These are phyloP conservation scores for Malurus elegans DNA, from an alignment of 2,113 vertebrate species.

Conservation along the genomic window DNA sequence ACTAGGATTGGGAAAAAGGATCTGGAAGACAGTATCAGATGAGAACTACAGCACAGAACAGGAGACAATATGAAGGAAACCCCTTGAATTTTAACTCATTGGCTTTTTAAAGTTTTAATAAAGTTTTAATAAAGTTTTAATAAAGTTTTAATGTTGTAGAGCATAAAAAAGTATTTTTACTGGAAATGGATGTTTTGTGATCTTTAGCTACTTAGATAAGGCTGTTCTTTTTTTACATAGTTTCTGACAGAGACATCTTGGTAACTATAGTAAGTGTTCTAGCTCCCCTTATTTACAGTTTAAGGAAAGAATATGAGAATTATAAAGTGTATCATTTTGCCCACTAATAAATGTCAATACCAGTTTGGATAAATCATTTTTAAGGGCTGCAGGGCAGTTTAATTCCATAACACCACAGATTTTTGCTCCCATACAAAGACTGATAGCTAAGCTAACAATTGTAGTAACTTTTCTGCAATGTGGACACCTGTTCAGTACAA, in stretches of 20 bases:
- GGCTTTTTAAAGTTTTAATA: neutral
- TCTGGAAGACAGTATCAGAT: neutral
- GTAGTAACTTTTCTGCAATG: constrained; percentile 10
- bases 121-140: neutral
- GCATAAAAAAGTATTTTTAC: neutral
- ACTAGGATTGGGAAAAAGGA: neutral
- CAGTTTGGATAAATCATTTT: neutral
- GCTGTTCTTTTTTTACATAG: neutral
- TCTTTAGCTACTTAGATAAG: neutral
- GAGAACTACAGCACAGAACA: neutral
- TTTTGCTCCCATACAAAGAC: neutral
- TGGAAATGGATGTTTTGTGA: neutral
- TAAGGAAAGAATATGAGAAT: neutral
- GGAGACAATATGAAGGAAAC: neutral
- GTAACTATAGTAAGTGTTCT: neutral
- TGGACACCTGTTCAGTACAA: constrained; percentile 56
- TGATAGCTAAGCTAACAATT: constrained; percentile 26
- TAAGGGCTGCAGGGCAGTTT: neutral
- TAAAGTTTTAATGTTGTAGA: neutral
- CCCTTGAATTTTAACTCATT: neutral
- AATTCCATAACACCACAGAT: neutral
- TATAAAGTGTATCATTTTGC: neutral
- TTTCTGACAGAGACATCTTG: neutral
- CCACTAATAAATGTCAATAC: neutral
- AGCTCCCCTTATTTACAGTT: neutral